Evolutionary conservation across 2,888 invertebrate genomes (phyloP), one percentile per base, ranked within the genome.

Genomic region (Nomada goodeniana): DNA sequence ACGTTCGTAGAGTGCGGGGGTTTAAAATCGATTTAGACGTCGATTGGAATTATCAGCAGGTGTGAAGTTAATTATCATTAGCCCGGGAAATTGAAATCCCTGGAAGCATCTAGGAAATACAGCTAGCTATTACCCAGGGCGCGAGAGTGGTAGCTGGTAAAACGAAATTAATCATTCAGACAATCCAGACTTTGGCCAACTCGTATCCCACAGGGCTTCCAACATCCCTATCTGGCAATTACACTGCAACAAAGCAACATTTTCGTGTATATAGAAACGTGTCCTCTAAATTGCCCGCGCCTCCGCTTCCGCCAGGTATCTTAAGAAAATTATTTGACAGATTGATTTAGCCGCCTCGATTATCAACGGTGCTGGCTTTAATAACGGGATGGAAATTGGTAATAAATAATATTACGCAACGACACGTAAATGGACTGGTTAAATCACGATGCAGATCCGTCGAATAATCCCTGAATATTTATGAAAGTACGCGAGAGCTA

Each of bases 381-480:
- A 36, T 36, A 36, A 36, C 36, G 36, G 7, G 36, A 36, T 7
- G 36, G 36, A 36, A 36, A 36, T 36, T 36, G 7, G 36, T 15
- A 47, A 47, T 47, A 47, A 47, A 15, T 47, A 47, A 47, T 47
- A 15, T 47, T 15, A 4, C 47, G 15, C 13, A 47, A 47, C 15
- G 47, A 47, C 47, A 47, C 13, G 47, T 13, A 47, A 47, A 5
- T 53, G 7, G 13, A 55, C n/a, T 52, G 7, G 50, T 23, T 13
- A 20, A 44, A 79, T 63, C 63, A 29, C 18, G 50, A 42, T 65
- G 47, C 18, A 11, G n/a, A 47, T 42, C 18, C 42, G 60, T 60
- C 59, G 61, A 65, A 53, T 53, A 55, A 70, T 68, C 68, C 55
- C 15, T 7, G 70, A 59, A 80, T 80, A 80, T 80, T 70, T 80